A percentile compares a stretch with the other conserved stretches of the same genome.
phyloP scores from a whole-genome alignment of 35 echinoderm and acorn worm genomes.

The Lytechinus pictus region DNA sequence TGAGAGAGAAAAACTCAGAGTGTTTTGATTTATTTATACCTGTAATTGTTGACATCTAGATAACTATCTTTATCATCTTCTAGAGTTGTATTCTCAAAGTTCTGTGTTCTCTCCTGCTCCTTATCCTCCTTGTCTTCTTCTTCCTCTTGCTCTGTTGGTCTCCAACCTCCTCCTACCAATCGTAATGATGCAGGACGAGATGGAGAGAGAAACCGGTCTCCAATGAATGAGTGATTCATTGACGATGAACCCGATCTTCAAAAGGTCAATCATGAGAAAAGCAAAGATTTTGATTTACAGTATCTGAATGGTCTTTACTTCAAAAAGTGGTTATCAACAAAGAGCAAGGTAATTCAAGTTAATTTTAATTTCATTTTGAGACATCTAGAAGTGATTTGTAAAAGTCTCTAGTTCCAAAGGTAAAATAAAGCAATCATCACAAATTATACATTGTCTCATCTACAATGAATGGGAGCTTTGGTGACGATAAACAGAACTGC shows the following conservation, averaged over 20 bases:
- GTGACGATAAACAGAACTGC: too few relatives aligned
- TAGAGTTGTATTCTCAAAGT: neutral
- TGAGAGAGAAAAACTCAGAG: too few relatives aligned
- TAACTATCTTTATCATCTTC: neutral
- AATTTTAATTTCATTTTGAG: too few relatives aligned
- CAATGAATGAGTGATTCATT: conserved; percentile 41
- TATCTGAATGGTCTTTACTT: too few relatives aligned
- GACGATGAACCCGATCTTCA: neutral
- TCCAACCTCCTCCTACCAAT: conserved; percentile 33
- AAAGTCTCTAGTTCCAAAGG: too few relatives aligned
- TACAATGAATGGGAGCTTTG: too few relatives aligned
- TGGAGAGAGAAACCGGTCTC: conserved; percentile 48
- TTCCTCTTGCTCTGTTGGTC: neutral
- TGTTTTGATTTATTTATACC: neutral
- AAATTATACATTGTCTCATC: too few relatives aligned
- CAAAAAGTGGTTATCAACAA: too few relatives aligned
- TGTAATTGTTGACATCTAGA: neutral
- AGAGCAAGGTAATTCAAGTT: too few relatives aligned
- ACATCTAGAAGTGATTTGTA: too few relatives aligned
- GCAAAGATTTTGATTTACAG: too few relatives aligned
- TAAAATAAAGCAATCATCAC: too few relatives aligned
- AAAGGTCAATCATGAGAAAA: neutral
- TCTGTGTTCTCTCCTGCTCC: neutral
- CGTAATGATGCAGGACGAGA: conserved; percentile 18
- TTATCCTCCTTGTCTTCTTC: neutral